Conservation (phyloP, 2,797 vertebrate species). For the Cossypha niveicapilla region DNA sequence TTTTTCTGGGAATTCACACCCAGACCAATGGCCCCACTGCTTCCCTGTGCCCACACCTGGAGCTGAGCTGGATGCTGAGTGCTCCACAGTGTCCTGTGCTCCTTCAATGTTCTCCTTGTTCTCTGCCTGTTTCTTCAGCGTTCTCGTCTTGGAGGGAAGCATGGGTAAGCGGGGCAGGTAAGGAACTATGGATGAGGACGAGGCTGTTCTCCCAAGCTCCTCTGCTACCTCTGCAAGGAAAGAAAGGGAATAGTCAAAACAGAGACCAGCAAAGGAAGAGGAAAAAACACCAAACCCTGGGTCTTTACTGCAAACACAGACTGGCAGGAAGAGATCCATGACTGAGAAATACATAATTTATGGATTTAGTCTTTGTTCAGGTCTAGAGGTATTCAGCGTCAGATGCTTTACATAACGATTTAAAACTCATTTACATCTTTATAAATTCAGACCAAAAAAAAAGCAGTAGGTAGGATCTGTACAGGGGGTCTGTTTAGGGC, state of each 20-base stretch:
- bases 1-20: neutral
- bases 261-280: neutral
- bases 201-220: constrained; percentile 92
- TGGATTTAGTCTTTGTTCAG: neutral
- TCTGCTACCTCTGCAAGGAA: constrained; percentile 89
- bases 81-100: constrained; percentile 79
- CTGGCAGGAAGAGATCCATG: neutral
- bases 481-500: neutral
- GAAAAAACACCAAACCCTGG: neutral
- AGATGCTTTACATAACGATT: neutral
- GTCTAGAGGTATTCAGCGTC: neutral
- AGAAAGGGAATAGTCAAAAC: neutral
- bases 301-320: neutral
- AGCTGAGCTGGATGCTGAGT: constrained; percentile 81
- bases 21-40: neutral
- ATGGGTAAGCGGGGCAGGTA: constrained; percentile 88
- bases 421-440: neutral
- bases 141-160: constrained; percentile 92
- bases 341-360: neutral
- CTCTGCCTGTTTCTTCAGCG: constrained; percentile 91
- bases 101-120: constrained; percentile 98
- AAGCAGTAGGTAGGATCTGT: neutral
- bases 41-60: constrained; percentile 81
- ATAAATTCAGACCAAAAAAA: neutral
- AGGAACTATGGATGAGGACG: constrained; percentile 83